Evolutionary conservation across 2,888 invertebrate species (phyloP).

Genomic region (Trichacis sp.): DNA sequence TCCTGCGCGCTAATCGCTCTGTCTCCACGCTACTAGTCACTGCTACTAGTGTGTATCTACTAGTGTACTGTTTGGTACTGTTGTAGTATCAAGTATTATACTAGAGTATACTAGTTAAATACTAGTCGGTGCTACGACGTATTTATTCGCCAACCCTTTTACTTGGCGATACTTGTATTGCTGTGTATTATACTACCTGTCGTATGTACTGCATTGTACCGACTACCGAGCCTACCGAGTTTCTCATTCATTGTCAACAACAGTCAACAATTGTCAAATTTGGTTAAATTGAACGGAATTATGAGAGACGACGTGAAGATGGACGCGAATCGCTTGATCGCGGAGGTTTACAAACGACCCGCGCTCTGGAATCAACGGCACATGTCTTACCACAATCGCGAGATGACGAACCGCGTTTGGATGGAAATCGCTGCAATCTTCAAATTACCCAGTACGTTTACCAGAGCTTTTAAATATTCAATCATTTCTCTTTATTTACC

Average conservation of each 20-base stretch:
- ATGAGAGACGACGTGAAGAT: constrained; percentile 62
- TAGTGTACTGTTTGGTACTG: too few species aligned
- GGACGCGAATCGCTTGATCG: constrained; percentile 66
- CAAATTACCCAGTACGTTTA: constrained; percentile 61
- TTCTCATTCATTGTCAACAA: too few species aligned
- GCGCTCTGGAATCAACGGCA: constrained; percentile 68
- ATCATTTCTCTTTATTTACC: too few species aligned
- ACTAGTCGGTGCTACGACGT: too few species aligned
- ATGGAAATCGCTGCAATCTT: constrained; percentile 65
- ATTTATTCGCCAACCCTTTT: constrained; percentile 58
- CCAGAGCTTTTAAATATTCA: neutral
- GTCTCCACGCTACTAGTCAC: constrained; percentile 61
- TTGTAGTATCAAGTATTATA: too few species aligned
- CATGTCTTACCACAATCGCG: constrained; percentile 67
- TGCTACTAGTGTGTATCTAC: too few species aligned
- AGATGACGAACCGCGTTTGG: constrained; percentile 67
- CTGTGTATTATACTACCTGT: too few species aligned
- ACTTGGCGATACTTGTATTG: constrained; percentile 34
- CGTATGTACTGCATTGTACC: too few species aligned
- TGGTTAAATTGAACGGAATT: too few species aligned
- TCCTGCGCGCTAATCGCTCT: constrained; percentile 65
- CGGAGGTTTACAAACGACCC: constrained; percentile 64
- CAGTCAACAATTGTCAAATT: too few species aligned
- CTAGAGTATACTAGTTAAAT: too few species aligned
- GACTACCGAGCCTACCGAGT: too few species aligned